phyloP scores from a whole-genome alignment of 2,113 vertebrate species.

The Alligator sinensis region DNA sequence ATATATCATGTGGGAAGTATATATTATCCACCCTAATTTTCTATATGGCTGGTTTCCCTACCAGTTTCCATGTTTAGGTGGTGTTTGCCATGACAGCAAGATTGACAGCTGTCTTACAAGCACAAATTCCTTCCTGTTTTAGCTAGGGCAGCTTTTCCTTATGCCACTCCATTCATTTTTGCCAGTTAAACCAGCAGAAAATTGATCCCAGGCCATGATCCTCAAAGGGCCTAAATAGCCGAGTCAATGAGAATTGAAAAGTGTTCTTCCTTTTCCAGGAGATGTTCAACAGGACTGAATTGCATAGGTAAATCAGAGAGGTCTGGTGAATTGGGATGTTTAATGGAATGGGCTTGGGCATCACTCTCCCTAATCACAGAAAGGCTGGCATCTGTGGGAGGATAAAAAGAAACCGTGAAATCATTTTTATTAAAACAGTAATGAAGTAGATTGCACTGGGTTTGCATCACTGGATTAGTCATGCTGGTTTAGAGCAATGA shows the following conservation, averaged over 20 bases:
- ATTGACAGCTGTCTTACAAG: not conserved
- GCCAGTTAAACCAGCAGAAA: not conserved
- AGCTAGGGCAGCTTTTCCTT: not conserved
- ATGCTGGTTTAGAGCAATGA: not conserved
- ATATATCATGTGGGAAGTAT: too few relatives aligned
- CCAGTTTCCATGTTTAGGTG: too few relatives aligned
- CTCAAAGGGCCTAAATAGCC: rapidly evolving
- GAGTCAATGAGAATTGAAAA: not conserved
- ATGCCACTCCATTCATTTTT: rapidly evolving
- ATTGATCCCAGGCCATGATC: not conserved
- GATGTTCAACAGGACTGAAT: not conserved
- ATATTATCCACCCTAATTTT: too few relatives aligned
- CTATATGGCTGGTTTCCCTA: too few relatives aligned
- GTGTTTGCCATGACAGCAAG: not conserved
- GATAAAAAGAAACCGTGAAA: not conserved
- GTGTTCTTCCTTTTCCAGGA: not conserved
- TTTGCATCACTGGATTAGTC: not conserved
- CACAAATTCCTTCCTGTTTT: not conserved
- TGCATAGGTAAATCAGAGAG: not conserved
- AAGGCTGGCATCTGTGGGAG: constrained; percentile 22
- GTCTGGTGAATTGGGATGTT: constrained; percentile 16
- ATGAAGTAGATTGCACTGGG: constrained; percentile 38
- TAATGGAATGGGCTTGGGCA: not conserved
- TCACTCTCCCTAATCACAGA: constrained; percentile 41
- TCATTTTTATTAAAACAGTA: constrained; percentile 44